Evolutionary conservation across 2,888 invertebrate species (phyloP).

Genomic region (Cerastoderma edule): DNA sequence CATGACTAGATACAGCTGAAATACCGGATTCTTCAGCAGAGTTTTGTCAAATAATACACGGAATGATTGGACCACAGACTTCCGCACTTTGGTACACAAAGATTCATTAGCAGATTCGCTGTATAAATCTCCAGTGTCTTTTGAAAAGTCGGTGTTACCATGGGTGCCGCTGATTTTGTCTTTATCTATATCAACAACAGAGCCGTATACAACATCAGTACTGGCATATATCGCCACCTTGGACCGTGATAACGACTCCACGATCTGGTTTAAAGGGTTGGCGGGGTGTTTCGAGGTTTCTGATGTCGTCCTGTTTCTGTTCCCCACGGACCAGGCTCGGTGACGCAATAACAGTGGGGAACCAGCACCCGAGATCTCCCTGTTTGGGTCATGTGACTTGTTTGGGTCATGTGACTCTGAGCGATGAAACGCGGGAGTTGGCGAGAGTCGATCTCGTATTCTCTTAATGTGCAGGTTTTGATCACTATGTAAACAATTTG

Average conservation of each 20-base stretch:
- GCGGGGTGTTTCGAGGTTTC: conserved; percentile 10
- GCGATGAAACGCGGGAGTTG: background rate
- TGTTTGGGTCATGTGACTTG: conserved; percentile 30
- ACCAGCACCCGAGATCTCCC: background rate
- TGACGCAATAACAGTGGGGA: conserved; percentile 13
- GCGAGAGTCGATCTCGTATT: no score
- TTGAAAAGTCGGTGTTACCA: background rate
- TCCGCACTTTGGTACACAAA: background rate
- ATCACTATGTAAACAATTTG: no score
- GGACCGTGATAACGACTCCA: conserved; percentile 23
- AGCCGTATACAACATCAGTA: conserved; percentile 19
- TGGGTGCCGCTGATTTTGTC: background rate
- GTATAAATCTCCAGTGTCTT: background rate
- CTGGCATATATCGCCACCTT: conserved; percentile 31
- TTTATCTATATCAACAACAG: conserved; percentile 1
- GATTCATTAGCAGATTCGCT: background rate
- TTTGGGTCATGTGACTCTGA: background rate
- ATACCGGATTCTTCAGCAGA: conserved; percentile 25
- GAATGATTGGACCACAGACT: background rate
- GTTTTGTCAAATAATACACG: conserved; percentile 27
- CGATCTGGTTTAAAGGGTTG: background rate
- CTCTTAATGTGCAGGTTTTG: no score
- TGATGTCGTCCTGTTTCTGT: conserved; percentile 17
- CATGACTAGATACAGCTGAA: conserved; percentile 19
- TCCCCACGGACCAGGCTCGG: background rate